phyloP scores from a whole-genome alignment of 2,797 vertebrate species.

The Phylloscopus collybita region DNA sequence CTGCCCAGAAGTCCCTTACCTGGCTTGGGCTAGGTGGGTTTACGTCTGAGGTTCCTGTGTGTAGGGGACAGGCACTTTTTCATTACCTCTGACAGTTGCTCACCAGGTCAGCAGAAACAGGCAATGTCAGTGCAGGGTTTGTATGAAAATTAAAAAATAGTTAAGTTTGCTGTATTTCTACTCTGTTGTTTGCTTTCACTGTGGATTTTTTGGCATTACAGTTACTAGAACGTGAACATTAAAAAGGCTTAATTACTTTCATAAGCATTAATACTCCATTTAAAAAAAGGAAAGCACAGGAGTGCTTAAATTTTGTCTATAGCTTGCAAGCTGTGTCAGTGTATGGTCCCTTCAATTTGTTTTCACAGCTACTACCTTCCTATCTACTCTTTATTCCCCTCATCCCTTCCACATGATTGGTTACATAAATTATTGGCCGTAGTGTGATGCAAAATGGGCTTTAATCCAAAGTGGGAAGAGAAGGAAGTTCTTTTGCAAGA shows the following conservation, averaged over 20 bases:
- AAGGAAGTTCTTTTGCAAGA: constrained; percentile 16
- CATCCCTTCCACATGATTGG: not conserved
- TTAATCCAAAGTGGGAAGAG: not conserved
- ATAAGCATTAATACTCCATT: not conserved
- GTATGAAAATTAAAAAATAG: not conserved
- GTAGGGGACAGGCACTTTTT: not conserved
- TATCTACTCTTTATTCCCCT: not conserved
- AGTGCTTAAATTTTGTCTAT: not conserved
- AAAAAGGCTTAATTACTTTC: not conserved
- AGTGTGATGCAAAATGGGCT: not conserved
- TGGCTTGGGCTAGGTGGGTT: not conserved
- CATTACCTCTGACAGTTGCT: not conserved
- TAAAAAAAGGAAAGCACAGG: not conserved
- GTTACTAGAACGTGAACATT: not conserved
- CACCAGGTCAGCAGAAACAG: not conserved
- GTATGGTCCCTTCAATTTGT: not conserved
- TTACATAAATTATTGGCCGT: not conserved
- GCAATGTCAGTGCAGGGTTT: not conserved
- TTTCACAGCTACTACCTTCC: not conserved
- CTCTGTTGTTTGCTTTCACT: not conserved
- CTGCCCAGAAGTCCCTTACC: not conserved
- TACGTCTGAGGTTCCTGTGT: not conserved
- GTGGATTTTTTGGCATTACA: not conserved
- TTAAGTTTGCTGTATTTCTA: not conserved
- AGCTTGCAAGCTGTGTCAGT: not conserved